Conservation (phyloP, 2,113 vertebrate species). For the Elephas maximus region DNA sequence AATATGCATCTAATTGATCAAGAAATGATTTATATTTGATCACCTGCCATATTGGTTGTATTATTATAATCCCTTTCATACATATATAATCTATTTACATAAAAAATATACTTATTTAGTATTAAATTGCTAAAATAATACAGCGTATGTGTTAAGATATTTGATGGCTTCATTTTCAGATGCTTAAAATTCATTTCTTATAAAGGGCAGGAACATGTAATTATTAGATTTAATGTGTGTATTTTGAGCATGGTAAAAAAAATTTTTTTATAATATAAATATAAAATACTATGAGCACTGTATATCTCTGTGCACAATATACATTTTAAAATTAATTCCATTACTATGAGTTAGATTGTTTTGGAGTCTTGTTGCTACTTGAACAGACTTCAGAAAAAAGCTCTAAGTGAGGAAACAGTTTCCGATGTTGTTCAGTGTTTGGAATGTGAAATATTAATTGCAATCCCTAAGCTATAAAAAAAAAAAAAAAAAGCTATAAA, state of each 20-base stretch:
- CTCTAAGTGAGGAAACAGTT: conserved; percentile 19
- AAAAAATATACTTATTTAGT: conserved; percentile 34
- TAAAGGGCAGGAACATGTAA: not conserved
- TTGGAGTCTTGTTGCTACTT: not conserved
- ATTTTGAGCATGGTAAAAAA: not conserved
- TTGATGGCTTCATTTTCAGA: conserved; percentile 30
- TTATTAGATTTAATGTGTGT: conserved; percentile 15
- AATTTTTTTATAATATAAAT: not conserved
- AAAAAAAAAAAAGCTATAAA: not conserved
- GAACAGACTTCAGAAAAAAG: not conserved
- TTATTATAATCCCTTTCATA: conserved; percentile 32
- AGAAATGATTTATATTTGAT: not conserved
- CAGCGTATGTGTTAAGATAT: conserved; percentile 20
- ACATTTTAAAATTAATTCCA: conserved; percentile 27
- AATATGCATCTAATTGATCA: not conserved
- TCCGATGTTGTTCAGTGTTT: conserved; percentile 25
- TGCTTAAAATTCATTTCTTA: conserved; percentile 43
- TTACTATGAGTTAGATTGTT: conserved; percentile 1
- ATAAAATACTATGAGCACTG: conserved; percentile 33
- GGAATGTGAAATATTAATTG: conserved; percentile 55
- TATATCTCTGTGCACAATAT: not conserved
- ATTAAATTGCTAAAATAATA: conserved; percentile 13
- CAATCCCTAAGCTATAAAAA: not conserved
- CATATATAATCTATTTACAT: not conserved
- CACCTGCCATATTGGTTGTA: not conserved